Percentiles rank a stretch among this genome's conserved stretches.
phyloP scores from a whole-genome alignment of 2,888 invertebrate species.

The Standfussiana lucernea region DNA sequence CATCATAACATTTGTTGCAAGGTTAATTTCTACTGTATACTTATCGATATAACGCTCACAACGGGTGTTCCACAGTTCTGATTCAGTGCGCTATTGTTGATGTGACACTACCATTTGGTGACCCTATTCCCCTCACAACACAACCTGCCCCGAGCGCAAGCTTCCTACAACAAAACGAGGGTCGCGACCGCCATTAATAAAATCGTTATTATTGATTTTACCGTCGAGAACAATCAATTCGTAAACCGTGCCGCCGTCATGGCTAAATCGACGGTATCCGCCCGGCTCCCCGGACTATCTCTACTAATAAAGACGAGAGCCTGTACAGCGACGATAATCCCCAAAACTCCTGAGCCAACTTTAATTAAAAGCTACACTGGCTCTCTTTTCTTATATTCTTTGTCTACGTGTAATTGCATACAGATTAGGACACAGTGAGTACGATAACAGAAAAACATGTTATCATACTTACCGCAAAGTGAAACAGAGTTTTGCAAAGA shows the following conservation, averaged over 20 bases:
- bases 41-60: constrained; percentile 8
- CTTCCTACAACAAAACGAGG: constrained; percentile 69
- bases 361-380: constrained; percentile 55
- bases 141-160: constrained; percentile 67
- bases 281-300: constrained; percentile 77
- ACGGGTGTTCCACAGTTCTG: constrained; percentile 30
- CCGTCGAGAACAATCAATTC: constrained; percentile 87
- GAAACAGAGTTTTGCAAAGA: constrained; percentile 5
- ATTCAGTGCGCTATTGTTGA: constrained; percentile 46
- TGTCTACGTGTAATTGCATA: constrained; percentile 35
- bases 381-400: constrained; percentile 39
- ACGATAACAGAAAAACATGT: constrained; percentile 13
- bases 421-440: constrained; percentile 14
- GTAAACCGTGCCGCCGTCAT: constrained; percentile 78
- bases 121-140: constrained; percentile 64
- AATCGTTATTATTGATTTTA: constrained; percentile 88
- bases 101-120: constrained; percentile 58
- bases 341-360: constrained; percentile 55
- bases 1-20: not conserved
- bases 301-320: constrained; percentile 49
- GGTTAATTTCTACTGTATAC: not conserved
- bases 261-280: constrained; percentile 88
- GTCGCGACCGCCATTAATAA: constrained; percentile 81
- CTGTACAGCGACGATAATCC: constrained; percentile 54
- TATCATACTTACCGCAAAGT: not conserved